phyloP scores from a whole-genome alignment of 2,797 vertebrate genomes.

The Valencia hispanica region DNA sequence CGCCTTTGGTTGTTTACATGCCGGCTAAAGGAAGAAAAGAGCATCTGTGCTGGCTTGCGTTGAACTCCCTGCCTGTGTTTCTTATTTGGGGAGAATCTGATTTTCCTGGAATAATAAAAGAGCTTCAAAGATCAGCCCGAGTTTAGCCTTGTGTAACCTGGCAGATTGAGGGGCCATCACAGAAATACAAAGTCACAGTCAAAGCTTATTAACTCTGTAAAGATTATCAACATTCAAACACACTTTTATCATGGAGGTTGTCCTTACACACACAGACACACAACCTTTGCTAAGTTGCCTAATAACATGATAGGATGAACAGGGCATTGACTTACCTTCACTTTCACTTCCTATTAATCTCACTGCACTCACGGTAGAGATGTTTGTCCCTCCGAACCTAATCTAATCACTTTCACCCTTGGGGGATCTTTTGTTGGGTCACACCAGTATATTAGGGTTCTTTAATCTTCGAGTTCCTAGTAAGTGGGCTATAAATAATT shows the following conservation, averaged over 20 bases:
- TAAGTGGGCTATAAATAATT: neutral
- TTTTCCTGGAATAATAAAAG: constrained; percentile 59
- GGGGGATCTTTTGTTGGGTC: neutral
- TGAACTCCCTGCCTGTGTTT: constrained; percentile 14
- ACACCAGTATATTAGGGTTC: neutral
- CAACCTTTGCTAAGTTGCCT: constrained; percentile 5
- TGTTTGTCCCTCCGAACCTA: neutral
- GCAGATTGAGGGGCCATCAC: constrained; percentile 21
- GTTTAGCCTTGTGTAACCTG: constrained; percentile 44
- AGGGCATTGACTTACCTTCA: constrained; percentile 18
- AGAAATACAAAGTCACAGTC: constrained; percentile 38
- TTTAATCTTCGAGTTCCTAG: neutral
- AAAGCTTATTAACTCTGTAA: constrained; percentile 60
- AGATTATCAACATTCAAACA: constrained; percentile 21
- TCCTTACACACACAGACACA: constrained; percentile 7
- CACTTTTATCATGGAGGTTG: constrained; percentile 7
- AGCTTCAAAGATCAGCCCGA: constrained; percentile 25
- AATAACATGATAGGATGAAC: constrained; percentile 28
- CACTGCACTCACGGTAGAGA: neutral
- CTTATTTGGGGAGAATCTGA: constrained; percentile 35
- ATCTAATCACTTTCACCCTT: constrained; percentile 3
- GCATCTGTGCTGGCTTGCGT: constrained; percentile 37
- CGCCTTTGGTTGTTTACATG: constrained; percentile 54
- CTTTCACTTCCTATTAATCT: constrained; percentile 24
- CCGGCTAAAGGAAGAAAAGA: constrained; percentile 29